Percentiles rank a stretch among this genome's conserved stretches.
phyloP scores from a whole-genome alignment of 2,113 vertebrate species.

The Hyperopisus bebe region DNA sequence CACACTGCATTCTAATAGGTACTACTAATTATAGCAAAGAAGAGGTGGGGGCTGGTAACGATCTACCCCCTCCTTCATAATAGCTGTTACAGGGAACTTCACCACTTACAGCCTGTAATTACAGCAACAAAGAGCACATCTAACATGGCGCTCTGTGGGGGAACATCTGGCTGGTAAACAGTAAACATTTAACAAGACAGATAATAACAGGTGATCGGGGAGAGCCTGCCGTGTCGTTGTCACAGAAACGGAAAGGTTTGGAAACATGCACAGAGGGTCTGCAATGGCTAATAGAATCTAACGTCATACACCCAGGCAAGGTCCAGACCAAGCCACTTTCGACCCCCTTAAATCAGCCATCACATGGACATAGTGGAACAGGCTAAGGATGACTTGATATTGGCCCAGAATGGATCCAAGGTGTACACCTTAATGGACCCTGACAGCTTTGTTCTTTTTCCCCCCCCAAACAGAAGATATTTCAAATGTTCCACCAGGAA shows the following conservation, averaged over 20 bases:
- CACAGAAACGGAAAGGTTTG: constrained; percentile 6
- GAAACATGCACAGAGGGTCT: background rate
- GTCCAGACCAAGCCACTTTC: background rate
- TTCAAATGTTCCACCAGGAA: background rate
- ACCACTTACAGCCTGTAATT: constrained; percentile 29
- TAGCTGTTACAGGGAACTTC: background rate
- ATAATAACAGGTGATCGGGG: background rate
- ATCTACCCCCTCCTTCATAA: constrained; percentile 44
- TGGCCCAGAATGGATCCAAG: background rate
- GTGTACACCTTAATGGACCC: background rate
- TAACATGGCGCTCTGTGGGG: background rate
- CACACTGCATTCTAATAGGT: constrained; percentile 56
- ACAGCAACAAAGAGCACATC: constrained; percentile 11
- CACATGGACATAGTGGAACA: background rate
- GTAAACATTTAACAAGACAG: constrained; percentile 14
- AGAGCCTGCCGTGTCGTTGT: background rate
- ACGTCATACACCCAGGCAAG: background rate
- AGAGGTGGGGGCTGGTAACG: constrained; percentile 48
- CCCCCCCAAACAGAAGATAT: background rate
- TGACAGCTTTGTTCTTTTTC: background rate
- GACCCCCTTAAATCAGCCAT: background rate
- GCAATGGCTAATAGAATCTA: background rate
- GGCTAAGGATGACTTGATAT: background rate
- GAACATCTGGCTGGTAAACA: constrained; percentile 26
- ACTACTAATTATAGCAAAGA: constrained; percentile 49